Evolutionary conservation across 2,113 vertebrate species (phyloP), one percentile per base, ranked within the genome.

Genomic region (Stigmatopora argus): DNA sequence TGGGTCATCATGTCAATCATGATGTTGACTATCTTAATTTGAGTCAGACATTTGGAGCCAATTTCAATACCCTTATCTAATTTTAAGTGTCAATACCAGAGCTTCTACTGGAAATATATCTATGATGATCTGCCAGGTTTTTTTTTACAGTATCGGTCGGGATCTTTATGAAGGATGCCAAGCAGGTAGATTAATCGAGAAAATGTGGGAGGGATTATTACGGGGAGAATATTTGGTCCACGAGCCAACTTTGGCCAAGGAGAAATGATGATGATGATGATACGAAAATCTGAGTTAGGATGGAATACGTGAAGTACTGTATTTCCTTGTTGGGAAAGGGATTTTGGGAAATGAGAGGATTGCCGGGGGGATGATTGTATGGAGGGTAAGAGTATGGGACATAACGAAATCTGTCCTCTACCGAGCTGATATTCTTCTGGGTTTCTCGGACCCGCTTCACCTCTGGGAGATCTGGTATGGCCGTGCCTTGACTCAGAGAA

Each of bases 381-480:
- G 19, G 62, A 64, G 31, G 10, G 31, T 51, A 35, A 38, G 11
- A 31, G 62, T 10, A 19, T 15, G 70, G 45, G 10, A 35, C 2
- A 31, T 35, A 5, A 64, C 65, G 59, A n/a, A 66, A 70, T 80
- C 69, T 75, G 66, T 62, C 31, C 67, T 76, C 83, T 98, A 98
- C 96, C 96, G 90, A 93, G 90, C 96, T 99, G 90, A 99, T 99
- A 92, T 97, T 94, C 90, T 95, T 98, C 94, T 98, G 96, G 0
- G 94, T 94, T 87, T 97, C 92, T 90, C 93, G 93, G 79, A 95
- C 94, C 9, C 96, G 92, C 83, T 98, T 95, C 87, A 99, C 91
- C 88, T 99, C 96, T 0, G 96, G 97, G 38, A 95, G 94, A 68
- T 98, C 96, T 53, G 94, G 80, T 78, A 99, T 93, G 55, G 96